phyloP scores from a whole-genome alignment of 2,797 vertebrate genomes.

The Spizella passerina region DNA sequence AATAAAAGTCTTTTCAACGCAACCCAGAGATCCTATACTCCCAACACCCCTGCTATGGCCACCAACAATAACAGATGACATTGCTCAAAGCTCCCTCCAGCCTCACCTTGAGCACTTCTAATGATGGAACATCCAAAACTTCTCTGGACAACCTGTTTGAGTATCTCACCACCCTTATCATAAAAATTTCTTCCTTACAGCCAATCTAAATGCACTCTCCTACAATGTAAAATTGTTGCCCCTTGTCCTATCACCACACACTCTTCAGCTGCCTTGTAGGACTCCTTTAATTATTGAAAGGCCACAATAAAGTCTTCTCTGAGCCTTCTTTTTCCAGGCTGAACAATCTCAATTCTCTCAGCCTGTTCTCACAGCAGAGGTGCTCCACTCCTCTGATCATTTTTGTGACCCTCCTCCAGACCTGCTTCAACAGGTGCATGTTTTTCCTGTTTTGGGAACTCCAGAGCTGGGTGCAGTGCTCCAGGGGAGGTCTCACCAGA shows the following conservation, averaged over 20 bases:
- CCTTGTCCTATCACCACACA: not conserved
- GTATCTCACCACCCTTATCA: not conserved
- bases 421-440: not conserved
- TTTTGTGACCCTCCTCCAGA: not conserved
- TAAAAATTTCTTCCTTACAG: not conserved
- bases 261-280: not conserved
- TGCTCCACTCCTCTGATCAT: not conserved
- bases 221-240: not conserved
- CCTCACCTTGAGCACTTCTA: not conserved
- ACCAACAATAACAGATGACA: not conserved
- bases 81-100: not conserved
- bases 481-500: not conserved
- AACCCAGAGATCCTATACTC: not conserved
- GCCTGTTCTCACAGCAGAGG: not conserved
- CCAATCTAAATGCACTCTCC: not conserved
- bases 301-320: not conserved
- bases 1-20: not conserved
- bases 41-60: fast-evolving
- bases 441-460: not conserved
- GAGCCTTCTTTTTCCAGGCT: not conserved
- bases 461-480: not conserved
- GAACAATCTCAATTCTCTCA: not conserved
- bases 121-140: not conserved
- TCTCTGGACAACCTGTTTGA: not conserved
- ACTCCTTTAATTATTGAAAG: not conserved